Conservation (phyloP, 2,113 vertebrate genomes). For the Caretta caretta region DNA sequence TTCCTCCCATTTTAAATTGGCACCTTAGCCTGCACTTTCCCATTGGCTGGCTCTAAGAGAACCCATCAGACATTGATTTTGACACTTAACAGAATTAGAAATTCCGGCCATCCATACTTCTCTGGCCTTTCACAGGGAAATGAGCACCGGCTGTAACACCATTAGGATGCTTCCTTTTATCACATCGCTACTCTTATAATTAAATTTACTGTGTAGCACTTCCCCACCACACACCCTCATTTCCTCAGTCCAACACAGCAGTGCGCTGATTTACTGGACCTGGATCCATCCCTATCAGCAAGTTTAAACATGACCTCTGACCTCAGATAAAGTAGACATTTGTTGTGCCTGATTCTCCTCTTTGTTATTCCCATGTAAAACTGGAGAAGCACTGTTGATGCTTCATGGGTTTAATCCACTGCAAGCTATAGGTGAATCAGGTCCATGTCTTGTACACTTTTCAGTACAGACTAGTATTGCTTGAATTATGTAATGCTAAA, state of each 20-base stretch:
- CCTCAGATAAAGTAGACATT: background rate
- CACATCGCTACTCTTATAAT: slow-evolving; percentile 59
- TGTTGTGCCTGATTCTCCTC: background rate
- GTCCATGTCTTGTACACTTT: slow-evolving; percentile 18
- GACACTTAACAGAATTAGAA: slow-evolving; percentile 76
- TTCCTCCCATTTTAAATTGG: slow-evolving; percentile 51
- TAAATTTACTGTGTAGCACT: slow-evolving; percentile 57
- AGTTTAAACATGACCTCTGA: background rate
- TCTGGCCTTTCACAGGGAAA: slow-evolving; percentile 56
- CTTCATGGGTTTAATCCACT: background rate
- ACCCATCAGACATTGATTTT: slow-evolving; percentile 63
- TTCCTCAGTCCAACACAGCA: background rate
- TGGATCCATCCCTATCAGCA: background rate
- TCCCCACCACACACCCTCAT: background rate
- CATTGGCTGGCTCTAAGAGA: slow-evolving; percentile 49
- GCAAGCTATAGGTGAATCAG: slow-evolving; percentile 36
- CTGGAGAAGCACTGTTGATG: background rate
- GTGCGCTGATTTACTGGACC: background rate
- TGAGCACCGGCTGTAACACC: slow-evolving; percentile 55
- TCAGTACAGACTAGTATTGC: background rate
- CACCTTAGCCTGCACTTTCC: slow-evolving; percentile 60
- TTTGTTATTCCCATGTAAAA: background rate
- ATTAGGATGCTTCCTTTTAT: slow-evolving; percentile 68
- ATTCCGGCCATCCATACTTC: slow-evolving; percentile 48
- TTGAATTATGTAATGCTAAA: slow-evolving; percentile 51